Evolutionary conservation across 2,888 invertebrate species (phyloP).

Genomic region (Leptinotarsa haldemani): DNA sequence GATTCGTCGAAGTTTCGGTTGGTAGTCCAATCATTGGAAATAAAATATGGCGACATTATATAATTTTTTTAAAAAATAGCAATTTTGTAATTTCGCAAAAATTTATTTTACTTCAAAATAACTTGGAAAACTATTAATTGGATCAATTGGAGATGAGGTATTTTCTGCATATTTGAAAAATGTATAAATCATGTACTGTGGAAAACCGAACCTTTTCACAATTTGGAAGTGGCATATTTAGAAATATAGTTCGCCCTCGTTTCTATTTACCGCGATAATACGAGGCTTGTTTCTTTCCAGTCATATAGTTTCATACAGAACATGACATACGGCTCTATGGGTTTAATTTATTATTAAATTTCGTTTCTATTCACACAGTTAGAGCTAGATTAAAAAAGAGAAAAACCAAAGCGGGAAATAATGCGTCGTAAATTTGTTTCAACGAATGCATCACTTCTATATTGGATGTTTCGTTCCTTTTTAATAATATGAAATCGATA

Average conservation of each 20-base stretch:
- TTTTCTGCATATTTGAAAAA: too few relatives aligned
- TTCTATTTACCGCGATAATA: constrained; percentile 34
- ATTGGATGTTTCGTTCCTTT: constrained; percentile 47
- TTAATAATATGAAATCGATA: constrained; percentile 44
- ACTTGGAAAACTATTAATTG: too few relatives aligned
- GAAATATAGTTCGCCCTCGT: neutral
- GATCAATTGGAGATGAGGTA: too few relatives aligned
- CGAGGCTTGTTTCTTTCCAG: constrained; percentile 46
- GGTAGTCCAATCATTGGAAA: neutral
- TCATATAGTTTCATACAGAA: constrained; percentile 51
- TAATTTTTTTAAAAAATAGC: too few relatives aligned
- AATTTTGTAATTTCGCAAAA: too few relatives aligned
- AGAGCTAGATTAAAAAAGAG: constrained; percentile 55
- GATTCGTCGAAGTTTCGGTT: constrained; percentile 6
- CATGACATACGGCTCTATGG: constrained; percentile 48
- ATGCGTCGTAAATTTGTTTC: constrained; percentile 50
- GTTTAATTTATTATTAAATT: constrained; percentile 58
- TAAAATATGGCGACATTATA: too few relatives aligned
- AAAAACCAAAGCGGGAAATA: constrained; percentile 47
- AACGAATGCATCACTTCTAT: constrained; percentile 52
- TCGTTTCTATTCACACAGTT: constrained; percentile 55
- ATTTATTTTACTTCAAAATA: too few relatives aligned
- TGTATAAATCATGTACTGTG: too few relatives aligned
- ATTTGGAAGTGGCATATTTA: constrained; percentile 19
- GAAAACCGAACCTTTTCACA: too few relatives aligned